Conservation (phyloP, 35 echinoderm and acorn worm genomes). For the Stichopus chloronotus region DNA sequence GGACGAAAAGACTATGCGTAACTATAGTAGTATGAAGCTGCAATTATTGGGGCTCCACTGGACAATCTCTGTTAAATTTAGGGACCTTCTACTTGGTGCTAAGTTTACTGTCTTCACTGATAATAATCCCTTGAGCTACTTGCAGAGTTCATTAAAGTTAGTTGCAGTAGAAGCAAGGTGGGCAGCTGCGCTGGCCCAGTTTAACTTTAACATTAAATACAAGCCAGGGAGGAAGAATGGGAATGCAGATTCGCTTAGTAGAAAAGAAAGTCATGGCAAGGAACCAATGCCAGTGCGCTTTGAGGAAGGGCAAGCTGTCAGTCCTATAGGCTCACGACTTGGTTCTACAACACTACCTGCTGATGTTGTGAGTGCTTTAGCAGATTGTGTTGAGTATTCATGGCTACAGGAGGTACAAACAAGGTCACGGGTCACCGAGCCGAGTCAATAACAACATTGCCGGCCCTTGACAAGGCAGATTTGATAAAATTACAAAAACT, state of each 20-base stretch:
- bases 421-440: no score
- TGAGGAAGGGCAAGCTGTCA: background rate
- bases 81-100: constrained; percentile 27
- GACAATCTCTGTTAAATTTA: constrained; percentile 58
- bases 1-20: constrained; percentile 22
- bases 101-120: constrained; percentile 38
- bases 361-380: background rate
- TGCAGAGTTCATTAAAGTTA: constrained; percentile 28
- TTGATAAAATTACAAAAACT: background rate
- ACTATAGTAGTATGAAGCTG: constrained; percentile 63
- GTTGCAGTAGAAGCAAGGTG: constrained; percentile 27
- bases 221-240: constrained; percentile 28
- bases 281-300: background rate
- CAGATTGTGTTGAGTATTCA: background rate
- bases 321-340: background rate
- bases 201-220: constrained; percentile 52
- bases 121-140: constrained; percentile 49
- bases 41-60: constrained; percentile 67
- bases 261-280: background rate
- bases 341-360: background rate
- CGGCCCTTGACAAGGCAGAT: no score
- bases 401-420: background rate
- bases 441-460: no score
- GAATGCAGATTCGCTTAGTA: constrained; percentile 52
- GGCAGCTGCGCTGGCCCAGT: constrained; percentile 29